Base-by-base conservation (phyloP, 2,888 invertebrate genomes). In the Minunthozetes semirufus region DNA sequence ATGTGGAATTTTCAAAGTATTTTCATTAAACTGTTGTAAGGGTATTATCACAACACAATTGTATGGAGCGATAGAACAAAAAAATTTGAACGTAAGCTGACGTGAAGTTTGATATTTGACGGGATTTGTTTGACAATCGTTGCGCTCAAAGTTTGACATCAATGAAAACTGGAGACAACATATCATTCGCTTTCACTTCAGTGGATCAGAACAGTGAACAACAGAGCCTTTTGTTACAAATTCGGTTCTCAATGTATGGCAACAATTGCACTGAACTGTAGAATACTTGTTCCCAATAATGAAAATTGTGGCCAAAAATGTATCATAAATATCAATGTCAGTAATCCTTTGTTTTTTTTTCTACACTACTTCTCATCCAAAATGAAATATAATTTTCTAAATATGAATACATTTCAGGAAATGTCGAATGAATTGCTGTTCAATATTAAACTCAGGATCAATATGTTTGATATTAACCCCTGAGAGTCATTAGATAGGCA, bases 101-200 rank as follows among this genome's bases (percentile, higher is more conserved):
- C 63, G 63, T 38, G n/a, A 63, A 63, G 63, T 63, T 63, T 63
- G 33, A 63, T 63, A 33, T 63, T 63, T 29, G 63, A 63, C 33
- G 63, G 63, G 33, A 63, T 63, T 63, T 63, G 63, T 63, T 27
- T 63, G 63, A 63, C 63, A 63, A 63, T 63, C 19, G 33, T 42
- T 63, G 63, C 27, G 63, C 15, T 63, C 29, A 63, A 63, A 63
- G 5, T 25, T 63, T 63, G 63, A 63, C 63, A 63, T 38, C 63
- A 63, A 63, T 63, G 63, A 63, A 63, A 63, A 63, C 29, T 33
- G 33, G 63, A 19, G 33, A 63, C 63, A 63, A 63, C 33, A 63
- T 38, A 63, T 63, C 63, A 63, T 63, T 63, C 33, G 29, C 33
- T 33, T 63, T 63, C 33, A 63, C 29, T 63, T 29, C 17, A 63